Evolutionary conservation across 1,140 invertebrate genomes (phyloP).

Genomic region (Zaprionus capensis): DNA sequence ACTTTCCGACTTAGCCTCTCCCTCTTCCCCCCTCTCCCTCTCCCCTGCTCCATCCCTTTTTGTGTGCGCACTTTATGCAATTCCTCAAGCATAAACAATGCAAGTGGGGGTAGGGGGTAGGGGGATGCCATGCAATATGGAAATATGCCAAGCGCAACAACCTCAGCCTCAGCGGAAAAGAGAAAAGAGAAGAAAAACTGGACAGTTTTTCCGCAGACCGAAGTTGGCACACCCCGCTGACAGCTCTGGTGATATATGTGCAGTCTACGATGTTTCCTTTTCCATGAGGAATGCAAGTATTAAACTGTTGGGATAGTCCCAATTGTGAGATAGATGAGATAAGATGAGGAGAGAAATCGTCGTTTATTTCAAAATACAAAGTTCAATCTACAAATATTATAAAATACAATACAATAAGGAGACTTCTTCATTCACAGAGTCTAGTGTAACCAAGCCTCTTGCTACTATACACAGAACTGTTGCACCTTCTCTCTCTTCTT

Average conservation of each 20-base stretch:
- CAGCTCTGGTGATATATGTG: background rate
- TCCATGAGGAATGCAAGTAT: background rate
- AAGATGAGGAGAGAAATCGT: no score
- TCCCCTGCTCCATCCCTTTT: background rate
- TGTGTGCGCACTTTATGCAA: conserved; percentile 15
- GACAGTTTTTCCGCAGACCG: background rate
- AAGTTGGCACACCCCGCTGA: background rate
- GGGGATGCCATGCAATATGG: conserved; percentile 22
- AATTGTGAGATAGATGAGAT: no score
- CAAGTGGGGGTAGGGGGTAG: background rate
- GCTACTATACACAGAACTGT: background rate
- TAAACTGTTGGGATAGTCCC: background rate
- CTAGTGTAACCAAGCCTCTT: background rate
- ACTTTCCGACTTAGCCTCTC: conserved; percentile 4
- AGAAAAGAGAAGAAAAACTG: background rate
- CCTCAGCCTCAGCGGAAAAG: background rate
- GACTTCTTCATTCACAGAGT: no score
- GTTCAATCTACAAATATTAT: no score
- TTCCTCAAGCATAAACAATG: conserved; percentile 34
- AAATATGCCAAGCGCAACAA: conserved; percentile 12
- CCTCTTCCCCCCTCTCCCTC: background rate
- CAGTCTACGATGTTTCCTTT: background rate
- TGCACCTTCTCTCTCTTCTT: background rate
- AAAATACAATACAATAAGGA: no score
- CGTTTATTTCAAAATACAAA: no score